A percentile compares a stretch with the other conserved stretches of the same genome.
These are phyloP conservation scores for Steinernema hermaphroditum DNA, from an alignment of 2,888 invertebrate genomes.

Conservation along the genomic window DNA sequence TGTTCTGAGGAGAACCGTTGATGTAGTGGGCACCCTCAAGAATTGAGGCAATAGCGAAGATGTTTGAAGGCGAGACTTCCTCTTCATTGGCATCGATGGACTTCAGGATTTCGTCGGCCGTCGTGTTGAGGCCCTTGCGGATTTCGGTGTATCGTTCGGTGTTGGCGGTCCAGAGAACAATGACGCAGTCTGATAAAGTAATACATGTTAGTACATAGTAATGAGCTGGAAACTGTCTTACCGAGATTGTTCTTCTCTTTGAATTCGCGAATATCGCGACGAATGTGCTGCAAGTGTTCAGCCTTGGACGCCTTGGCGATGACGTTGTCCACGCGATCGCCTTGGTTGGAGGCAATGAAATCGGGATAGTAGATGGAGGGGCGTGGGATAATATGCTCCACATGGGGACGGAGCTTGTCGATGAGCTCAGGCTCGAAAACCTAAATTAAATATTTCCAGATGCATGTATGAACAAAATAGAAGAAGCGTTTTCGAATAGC, in stretches of 20 bases:
- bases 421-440: slow-evolving; percentile 69
- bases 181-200: slow-evolving; percentile 66
- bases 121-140: slow-evolving; percentile 80
- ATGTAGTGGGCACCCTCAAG: slow-evolving; percentile 87
- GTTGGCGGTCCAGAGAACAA: slow-evolving; percentile 93
- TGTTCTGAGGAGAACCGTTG: slow-evolving; percentile 96
- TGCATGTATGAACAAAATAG: too few relatives aligned
- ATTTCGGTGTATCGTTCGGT: slow-evolving; percentile 86
- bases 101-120: slow-evolving; percentile 77
- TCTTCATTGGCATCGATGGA: slow-evolving; percentile 77
- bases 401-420: slow-evolving; percentile 73
- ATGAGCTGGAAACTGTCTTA: slow-evolving; percentile 15
- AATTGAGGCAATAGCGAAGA: slow-evolving; percentile 89
- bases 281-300: slow-evolving; percentile 74
- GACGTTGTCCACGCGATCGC: slow-evolving; percentile 80
- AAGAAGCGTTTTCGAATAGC: too few relatives aligned
- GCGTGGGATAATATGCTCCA: slow-evolving; percentile 78
- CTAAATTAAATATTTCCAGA: slow-evolving; percentile 41
- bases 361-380: slow-evolving; percentile 85
- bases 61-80: slow-evolving; percentile 84
- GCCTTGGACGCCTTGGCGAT: slow-evolving; percentile 74
- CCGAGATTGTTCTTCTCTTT: slow-evolving; percentile 74
- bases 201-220: too few relatives aligned
- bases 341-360: slow-evolving; percentile 93
- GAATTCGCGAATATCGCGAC: slow-evolving; percentile 84